Evolutionary conservation across 1,140 invertebrate genomes (phyloP).

Genomic region (Drosophila pruinosa): DNA sequence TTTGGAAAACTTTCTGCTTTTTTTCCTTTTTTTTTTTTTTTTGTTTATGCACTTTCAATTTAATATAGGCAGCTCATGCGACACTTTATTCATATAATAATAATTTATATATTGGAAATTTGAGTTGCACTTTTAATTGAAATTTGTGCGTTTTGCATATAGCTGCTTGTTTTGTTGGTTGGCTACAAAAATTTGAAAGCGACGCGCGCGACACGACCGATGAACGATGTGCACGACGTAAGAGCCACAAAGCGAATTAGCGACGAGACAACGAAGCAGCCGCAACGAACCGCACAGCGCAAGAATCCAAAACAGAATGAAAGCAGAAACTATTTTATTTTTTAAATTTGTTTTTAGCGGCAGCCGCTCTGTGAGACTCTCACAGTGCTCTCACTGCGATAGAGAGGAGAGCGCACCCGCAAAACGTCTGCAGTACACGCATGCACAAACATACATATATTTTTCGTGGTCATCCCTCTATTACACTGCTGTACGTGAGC

Average conservation of each 20-base stretch:
- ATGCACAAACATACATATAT: neutral
- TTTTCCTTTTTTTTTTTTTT: neutral
- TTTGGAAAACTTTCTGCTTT: conserved; percentile 6
- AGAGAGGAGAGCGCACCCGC: conserved; percentile 8
- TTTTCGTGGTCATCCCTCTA: conserved; percentile 35
- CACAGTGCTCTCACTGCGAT: no score
- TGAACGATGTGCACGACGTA: conserved; percentile 49
- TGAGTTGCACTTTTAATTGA: conserved; percentile 21
- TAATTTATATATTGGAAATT: conserved; percentile 4
- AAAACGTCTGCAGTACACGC: conserved; percentile 8
- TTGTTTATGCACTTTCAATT: conserved; percentile 31
- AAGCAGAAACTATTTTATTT: conserved; percentile 51
- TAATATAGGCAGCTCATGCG: conserved; percentile 7
- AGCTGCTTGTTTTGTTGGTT: conserved; percentile 20
- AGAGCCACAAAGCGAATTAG: conserved; percentile 43
- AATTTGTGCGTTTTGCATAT: conserved; percentile 27
- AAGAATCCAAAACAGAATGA: conserved; percentile 52
- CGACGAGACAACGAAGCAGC: conserved; percentile 34
- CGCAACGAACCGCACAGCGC: conserved; percentile 45
- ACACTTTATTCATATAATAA: conserved; percentile 24
- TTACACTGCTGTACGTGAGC: conserved; percentile 16
- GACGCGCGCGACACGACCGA: conserved; percentile 45
- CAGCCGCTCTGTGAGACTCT: neutral
- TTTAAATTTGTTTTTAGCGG: conserved; percentile 40
- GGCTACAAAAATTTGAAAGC: conserved; percentile 36